These are phyloP conservation scores for Indicator maculatus DNA, from an alignment of 2,113 vertebrate species.

Conservation along the genomic window DNA sequence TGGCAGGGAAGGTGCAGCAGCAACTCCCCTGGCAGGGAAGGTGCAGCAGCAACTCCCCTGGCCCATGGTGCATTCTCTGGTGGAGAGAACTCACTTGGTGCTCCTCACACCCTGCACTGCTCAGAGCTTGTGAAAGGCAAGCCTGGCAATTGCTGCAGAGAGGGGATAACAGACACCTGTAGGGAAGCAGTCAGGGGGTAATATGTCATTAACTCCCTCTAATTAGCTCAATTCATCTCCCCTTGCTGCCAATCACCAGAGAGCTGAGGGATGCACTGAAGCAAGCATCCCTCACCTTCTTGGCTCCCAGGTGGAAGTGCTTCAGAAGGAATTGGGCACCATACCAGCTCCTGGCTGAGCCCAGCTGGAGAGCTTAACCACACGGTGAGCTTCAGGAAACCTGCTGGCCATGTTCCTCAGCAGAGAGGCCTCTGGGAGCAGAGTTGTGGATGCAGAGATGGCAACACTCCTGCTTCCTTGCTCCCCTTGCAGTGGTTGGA, in stretches of 20 bases:
- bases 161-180: background rate
- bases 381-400: fast-evolving
- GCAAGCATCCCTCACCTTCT: fast-evolving
- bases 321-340: background rate
- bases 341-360: fast-evolving
- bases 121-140: background rate
- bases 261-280: background rate
- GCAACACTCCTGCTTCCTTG: fast-evolving
- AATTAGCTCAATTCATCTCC: background rate
- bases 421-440: fast-evolving
- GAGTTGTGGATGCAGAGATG: background rate
- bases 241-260: background rate
- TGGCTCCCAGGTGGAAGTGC: background rate
- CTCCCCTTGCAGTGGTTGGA: fast-evolving
- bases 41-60: too few relatives aligned
- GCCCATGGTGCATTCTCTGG: fast-evolving
- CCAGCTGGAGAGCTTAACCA: background rate
- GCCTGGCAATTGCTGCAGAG: background rate
- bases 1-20: background rate
- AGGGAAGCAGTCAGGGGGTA: background rate
- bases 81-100: fast-evolving
- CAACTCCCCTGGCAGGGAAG: background rate
- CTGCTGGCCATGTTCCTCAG: fast-evolving
- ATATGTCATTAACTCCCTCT: background rate
- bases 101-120: fast-evolving